Conservation (phyloP, 2,113 vertebrate species). For the Elachura formosa region DNA sequence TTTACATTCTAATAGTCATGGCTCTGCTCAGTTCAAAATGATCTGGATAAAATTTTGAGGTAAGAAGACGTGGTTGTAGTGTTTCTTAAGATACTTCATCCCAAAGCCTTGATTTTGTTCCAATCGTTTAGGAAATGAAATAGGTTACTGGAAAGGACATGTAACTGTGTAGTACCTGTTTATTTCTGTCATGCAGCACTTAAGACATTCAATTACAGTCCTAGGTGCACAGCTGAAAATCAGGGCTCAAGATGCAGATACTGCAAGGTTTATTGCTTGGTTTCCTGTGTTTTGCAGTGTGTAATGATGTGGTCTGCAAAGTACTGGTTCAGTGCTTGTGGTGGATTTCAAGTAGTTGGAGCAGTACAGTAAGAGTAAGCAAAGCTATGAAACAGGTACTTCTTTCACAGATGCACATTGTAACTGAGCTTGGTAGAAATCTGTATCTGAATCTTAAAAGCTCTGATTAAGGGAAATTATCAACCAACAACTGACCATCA, state of each 20-base stretch:
- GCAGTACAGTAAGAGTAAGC: not conserved
- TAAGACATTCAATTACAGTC: not conserved
- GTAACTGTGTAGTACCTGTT: not conserved
- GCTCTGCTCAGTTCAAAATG: not conserved
- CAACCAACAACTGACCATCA: not conserved
- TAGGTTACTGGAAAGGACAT: not conserved
- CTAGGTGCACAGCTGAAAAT: not conserved
- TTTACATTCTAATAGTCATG: not conserved
- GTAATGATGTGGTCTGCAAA: not conserved
- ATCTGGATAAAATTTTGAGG: not conserved
- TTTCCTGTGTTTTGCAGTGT: not conserved
- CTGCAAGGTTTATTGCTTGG: not conserved
- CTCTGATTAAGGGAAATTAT: not conserved
- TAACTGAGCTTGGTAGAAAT: not conserved
- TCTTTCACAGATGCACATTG: not conserved
- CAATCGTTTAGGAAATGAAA: not conserved
- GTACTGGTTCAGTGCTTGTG: not conserved
- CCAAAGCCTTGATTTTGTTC: not conserved
- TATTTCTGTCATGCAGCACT: not conserved
- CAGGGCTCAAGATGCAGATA: not conserved
- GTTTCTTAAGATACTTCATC: not conserved
- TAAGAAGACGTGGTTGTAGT: not conserved
- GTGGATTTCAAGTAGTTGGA: not conserved
- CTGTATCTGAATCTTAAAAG: not conserved
- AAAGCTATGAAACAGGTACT: not conserved